These are phyloP conservation scores for Ptychochromis oligacanthus DNA, from an alignment of 2,113 vertebrate genomes.

Conservation along the genomic window DNA sequence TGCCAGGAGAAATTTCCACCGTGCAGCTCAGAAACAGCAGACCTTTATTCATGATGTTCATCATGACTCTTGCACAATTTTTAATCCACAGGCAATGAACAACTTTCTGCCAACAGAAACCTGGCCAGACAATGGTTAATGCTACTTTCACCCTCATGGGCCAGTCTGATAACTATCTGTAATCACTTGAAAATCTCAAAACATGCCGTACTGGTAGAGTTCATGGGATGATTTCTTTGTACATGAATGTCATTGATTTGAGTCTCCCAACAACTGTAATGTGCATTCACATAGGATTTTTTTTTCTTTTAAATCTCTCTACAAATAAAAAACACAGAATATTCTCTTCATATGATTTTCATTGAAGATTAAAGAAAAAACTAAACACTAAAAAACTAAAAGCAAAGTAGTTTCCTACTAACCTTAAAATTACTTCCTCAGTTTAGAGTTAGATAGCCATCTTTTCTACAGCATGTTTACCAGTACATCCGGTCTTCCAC, in stretches of 20 bases:
- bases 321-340: neutral
- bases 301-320: neutral
- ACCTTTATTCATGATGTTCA: neutral
- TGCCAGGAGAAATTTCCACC: constrained; percentile 44
- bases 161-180: neutral
- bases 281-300: neutral
- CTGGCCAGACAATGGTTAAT: neutral
- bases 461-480: neutral
- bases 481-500: neutral
- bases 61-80: neutral
- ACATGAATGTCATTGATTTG: neutral
- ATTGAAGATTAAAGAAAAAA: too few relatives aligned
- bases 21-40: constrained; percentile 16
- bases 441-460: neutral
- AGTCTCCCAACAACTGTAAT: neutral
- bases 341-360: neutral
- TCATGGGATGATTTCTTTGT: neutral
- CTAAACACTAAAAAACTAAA: too few relatives aligned
- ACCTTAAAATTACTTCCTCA: neutral
- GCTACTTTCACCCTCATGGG: neutral
- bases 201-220: neutral
- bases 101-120: neutral
- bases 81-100: neutral
- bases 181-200: neutral
- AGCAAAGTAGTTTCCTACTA: too few relatives aligned